Evolutionary conservation across 35 echinoderm and acorn worm genomes (phyloP).

Genomic region (Holothuria glaberrima): DNA sequence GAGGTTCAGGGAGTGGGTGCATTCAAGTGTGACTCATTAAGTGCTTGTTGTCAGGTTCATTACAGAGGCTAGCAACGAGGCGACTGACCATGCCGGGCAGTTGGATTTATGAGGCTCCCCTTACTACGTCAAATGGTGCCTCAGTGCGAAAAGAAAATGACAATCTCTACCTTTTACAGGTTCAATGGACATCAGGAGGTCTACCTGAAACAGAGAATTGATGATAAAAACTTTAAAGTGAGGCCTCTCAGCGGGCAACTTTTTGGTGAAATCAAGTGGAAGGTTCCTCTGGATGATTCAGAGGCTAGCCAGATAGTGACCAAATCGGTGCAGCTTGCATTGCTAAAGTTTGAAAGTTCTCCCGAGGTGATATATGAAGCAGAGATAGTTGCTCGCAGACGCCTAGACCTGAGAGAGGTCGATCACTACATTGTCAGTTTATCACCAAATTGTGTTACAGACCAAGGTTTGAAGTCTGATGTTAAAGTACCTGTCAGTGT

Average conservation of each 20-base stretch:
- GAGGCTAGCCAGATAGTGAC: conserved; percentile 1
- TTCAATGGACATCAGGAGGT: conserved; percentile 22
- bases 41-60: too few relatives aligned
- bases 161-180: background rate
- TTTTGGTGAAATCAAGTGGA: background rate
- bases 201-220: background rate
- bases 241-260: background rate
- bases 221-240: background rate
- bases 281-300: conserved; percentile 8
- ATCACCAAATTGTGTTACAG: background rate
- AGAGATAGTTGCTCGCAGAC: background rate
- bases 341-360: background rate
- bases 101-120: too few relatives aligned
- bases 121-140: too few relatives aligned
- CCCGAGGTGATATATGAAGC: conserved; percentile 2
- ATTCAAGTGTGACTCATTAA: too few relatives aligned
- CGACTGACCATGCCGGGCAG: too few relatives aligned
- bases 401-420: conserved; percentile 18
- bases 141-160: too few relatives aligned
- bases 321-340: background rate
- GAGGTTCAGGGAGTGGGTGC: too few relatives aligned
- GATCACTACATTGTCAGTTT: conserved; percentile 4
- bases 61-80: too few relatives aligned
- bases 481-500: background rate
- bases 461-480: background rate